Base-by-base conservation (phyloP, 2,113 vertebrate species). In the Eulacestoma nigropectus region DNA sequence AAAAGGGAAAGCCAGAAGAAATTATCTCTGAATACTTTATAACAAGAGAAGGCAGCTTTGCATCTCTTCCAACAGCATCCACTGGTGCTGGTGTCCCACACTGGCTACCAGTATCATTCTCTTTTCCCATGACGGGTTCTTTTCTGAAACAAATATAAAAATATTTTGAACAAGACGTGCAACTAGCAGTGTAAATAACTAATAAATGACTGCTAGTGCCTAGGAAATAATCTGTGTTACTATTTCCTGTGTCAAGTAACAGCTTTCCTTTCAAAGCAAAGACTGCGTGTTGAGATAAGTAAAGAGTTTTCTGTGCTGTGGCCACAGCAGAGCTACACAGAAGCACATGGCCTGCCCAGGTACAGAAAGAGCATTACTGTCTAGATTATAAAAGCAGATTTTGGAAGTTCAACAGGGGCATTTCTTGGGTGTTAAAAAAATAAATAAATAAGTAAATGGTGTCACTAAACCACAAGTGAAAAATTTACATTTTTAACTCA, bases 51-150 rank as follows among this genome's bases (percentile, higher is more conserved):
- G 13, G 16, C 22, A 47, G 4, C 6, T 75, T 76, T 68, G 6
- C 46, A 37, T 10, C 20, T 42, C 4, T 13, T 52, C 30, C 33
- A 72, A 27, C 7, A 60, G 22, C 7, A 53, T 10, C 18, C 22
- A 12, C 10, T 22, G 16, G 6, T 46, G 5, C 8, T 56, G 29
- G 10, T 37, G 18, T 75, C 39, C 35, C 49, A 27, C 8, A 2
- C 12, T 52, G 53, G 6, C 44, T 91, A 35, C 32, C 11, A 33
- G 30, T 46, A 67, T n/a, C 6, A 37, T 56, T 60, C 16, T 37
- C 3, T 12, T 68, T 69, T 64, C 2, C 4, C 4, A 11, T 12
- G 3, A 47, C 65, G 2, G 4, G 0, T 59, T 69, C 83, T 72
- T 72, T 49, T 29, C n/a, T 77, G 33, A 89, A 87, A 53, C 1